phyloP scores from a whole-genome alignment of 2,797 vertebrate species.

The Apodemus agrarius region DNA sequence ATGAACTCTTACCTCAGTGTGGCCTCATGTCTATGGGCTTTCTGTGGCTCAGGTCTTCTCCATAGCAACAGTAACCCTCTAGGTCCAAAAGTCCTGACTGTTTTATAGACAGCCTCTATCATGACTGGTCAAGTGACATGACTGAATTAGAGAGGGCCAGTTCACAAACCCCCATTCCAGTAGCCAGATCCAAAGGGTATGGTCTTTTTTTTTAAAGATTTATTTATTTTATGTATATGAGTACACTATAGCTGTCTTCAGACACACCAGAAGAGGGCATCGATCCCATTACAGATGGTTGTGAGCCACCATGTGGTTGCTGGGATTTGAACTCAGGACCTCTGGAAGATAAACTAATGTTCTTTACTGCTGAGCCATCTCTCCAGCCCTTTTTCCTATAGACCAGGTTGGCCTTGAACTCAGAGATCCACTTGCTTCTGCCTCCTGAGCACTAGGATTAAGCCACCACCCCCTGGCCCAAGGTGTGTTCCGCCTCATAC shows the following conservation, averaged over 20 bases:
- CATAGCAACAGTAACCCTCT: background rate
- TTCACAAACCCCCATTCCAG: background rate
- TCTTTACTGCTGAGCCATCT: no score
- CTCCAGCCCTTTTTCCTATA: background rate
- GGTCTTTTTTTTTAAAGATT: background rate
- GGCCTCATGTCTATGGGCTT: background rate
- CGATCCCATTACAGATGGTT: no score
- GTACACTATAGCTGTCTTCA: no score
- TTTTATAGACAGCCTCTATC: background rate
- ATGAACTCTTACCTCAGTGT: background rate
- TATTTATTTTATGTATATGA: no score
- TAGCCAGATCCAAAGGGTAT: background rate
- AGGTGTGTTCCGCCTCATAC: background rate
- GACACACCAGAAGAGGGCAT: no score
- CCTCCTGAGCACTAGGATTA: no score
- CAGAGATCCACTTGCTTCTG: background rate
- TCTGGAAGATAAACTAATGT: no score
- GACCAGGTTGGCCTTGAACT: background rate
- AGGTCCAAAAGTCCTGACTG: background rate
- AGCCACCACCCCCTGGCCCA: background rate
- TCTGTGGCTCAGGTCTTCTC: background rate
- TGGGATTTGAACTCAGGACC: no score
- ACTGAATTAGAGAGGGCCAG: background rate
- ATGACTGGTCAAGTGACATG: background rate
- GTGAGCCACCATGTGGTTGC: no score